Conservation (phyloP, 2,113 vertebrate species). For the Zapus hudsonius region DNA sequence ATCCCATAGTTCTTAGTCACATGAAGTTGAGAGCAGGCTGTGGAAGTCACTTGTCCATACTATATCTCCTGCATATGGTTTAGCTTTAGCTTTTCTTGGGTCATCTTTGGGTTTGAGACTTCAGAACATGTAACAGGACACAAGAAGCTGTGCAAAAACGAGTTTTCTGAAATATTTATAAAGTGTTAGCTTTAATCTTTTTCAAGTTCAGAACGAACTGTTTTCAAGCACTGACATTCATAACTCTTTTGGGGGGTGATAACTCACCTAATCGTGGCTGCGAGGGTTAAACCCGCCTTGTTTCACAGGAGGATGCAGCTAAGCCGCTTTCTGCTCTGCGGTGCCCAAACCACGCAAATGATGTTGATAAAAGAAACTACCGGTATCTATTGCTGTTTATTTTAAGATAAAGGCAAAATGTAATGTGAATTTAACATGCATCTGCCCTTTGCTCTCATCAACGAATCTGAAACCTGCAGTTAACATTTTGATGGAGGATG, state of each 20-base stretch:
- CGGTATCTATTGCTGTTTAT: constrained; percentile 24
- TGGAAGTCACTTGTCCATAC: neutral
- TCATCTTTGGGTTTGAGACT: neutral
- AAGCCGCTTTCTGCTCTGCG: constrained; percentile 22
- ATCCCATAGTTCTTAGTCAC: neutral
- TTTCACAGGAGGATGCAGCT: neutral
- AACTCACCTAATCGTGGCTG: constrained; percentile 8
- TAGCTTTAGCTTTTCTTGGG: neutral
- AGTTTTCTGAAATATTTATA: neutral
- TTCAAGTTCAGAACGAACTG: neutral
- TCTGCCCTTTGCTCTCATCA: neutral
- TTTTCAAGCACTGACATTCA: neutral
- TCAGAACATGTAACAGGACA: neutral
- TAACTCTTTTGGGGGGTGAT: constrained; percentile 41
- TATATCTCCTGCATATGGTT: neutral
- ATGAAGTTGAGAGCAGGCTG: neutral
- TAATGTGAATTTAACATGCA: neutral
- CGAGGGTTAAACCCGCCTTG: constrained; percentile 38
- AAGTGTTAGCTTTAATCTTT: neutral
- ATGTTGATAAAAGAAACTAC: neutral
- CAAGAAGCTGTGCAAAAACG: neutral
- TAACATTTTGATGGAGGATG: neutral
- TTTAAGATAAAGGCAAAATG: constrained; percentile 64
- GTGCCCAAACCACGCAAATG: neutral
- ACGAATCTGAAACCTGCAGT: neutral